Base-by-base conservation (phyloP, 2,888 invertebrate genomes). In the Lasioglossum oenotherae region DNA sequence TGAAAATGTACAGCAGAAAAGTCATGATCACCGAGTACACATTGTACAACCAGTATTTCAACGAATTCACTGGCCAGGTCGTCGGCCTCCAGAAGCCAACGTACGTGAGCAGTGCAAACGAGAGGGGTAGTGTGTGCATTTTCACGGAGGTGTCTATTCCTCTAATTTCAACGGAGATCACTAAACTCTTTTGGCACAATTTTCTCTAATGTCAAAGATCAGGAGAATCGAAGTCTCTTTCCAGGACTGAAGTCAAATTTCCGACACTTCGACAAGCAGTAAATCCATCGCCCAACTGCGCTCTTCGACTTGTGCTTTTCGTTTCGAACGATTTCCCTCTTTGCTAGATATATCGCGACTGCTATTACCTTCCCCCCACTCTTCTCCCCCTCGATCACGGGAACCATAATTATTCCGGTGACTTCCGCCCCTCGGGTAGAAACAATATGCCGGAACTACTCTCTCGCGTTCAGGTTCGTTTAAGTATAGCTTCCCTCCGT, bases 31-130 rank as follows among this genome's bases (percentile, higher is more conserved):
- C 31, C 5, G 90, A 85, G 35, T 86, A 90, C n/a, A 77, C 16
- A 4, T 74, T 81, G 74, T 90, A 90, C n/a, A 89, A 4, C 71
- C 80, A 78, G 23, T 78, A 88, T 69, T 85, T 87, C 2, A 80
- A 4, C 4, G 85, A 84, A 8, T 69, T 35, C 8, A 38, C n/a
- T 2, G 82, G 57, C 89, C 89, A 89, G 23, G 69, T 23, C 12
- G 74, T 35, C 5, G 90, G 90, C 14, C 82, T 86, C 90, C 90
- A 90, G 44, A 85, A 91, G 5, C 90, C 90, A 14, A 76, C 75
- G n/a, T 49, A 86, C 3, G 88, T 88, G 14, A 90, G 74, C 2
- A 90, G 31, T 4, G 75, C 49, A 6, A 91, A 91, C 0, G 91
- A 83, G 19, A 90, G 60, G 10, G 88, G 49, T 64, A 85, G 81